Evolutionary conservation across 2,113 vertebrate genomes (phyloP).

Genomic region (Emberiza fucata): DNA sequence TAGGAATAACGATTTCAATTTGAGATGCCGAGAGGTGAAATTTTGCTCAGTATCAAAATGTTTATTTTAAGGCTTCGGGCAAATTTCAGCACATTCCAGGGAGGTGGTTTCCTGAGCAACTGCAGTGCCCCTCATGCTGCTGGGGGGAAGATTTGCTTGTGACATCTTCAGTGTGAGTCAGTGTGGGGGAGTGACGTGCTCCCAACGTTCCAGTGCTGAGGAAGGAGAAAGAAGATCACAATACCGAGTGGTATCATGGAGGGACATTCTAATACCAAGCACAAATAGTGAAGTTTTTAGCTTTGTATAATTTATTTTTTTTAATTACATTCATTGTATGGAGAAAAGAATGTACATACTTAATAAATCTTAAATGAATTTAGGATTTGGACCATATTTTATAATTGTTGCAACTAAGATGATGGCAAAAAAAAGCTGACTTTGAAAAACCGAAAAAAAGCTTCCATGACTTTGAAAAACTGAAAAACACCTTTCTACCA

Average conservation of each 20-base stretch:
- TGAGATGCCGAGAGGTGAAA: background rate
- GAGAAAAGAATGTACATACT: background rate
- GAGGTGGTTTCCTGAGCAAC: constrained; percentile 22
- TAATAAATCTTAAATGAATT: background rate
- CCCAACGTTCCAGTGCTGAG: fast-evolving
- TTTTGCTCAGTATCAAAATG: background rate
- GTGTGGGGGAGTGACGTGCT: background rate
- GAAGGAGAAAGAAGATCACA: background rate
- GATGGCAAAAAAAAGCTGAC: background rate
- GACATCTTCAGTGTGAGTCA: background rate
- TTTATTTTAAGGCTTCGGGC: constrained; percentile 25
- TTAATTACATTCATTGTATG: background rate
- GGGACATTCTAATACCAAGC: background rate
- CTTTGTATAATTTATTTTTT: background rate
- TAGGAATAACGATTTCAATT: background rate
- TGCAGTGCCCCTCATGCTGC: background rate
- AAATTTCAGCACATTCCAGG: background rate
- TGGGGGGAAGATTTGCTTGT: background rate
- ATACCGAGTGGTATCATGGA: background rate
- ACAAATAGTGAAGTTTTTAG: background rate
- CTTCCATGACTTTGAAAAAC: background rate
- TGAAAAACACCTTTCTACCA: background rate
- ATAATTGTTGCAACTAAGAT: background rate
- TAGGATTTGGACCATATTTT: background rate
- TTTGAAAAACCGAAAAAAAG: no score